phyloP scores from a whole-genome alignment of 2,797 vertebrate species.

The Platalea minor region DNA sequence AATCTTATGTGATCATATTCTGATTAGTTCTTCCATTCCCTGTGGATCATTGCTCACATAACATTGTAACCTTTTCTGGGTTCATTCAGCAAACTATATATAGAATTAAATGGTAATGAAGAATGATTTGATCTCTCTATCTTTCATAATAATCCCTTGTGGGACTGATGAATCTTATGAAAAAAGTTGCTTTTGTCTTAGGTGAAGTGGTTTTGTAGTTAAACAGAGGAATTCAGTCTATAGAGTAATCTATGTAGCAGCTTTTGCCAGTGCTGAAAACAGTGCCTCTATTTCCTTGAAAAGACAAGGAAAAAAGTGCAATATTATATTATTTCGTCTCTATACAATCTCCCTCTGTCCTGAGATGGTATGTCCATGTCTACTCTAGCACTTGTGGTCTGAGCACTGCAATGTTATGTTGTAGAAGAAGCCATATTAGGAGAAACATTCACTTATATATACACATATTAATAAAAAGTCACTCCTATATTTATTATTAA shows the following conservation, averaged over 20 bases:
- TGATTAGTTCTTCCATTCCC: constrained; percentile 3
- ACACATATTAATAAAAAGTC: neutral
- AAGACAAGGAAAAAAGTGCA: neutral
- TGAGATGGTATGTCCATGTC: neutral
- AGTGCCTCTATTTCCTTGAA: neutral
- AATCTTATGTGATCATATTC: neutral
- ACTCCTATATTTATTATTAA: neutral
- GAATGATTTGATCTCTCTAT: neutral
- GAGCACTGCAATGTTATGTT: neutral
- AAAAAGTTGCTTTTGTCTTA: neutral
- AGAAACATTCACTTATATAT: neutral
- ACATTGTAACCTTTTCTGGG: neutral
- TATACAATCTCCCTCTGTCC: neutral
- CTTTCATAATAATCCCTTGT: neutral
- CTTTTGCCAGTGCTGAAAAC: neutral
- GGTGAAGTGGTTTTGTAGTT: neutral
- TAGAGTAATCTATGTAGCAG: neutral
- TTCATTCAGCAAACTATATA: neutral
- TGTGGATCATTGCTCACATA: neutral
- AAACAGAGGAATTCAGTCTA: neutral
- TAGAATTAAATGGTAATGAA: neutral
- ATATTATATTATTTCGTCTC: neutral
- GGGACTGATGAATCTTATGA: neutral
- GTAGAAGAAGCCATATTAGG: neutral
- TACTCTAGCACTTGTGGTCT: neutral